Conservation (phyloP, 1,140 invertebrate genomes). For the Drosophila mayri region DNA sequence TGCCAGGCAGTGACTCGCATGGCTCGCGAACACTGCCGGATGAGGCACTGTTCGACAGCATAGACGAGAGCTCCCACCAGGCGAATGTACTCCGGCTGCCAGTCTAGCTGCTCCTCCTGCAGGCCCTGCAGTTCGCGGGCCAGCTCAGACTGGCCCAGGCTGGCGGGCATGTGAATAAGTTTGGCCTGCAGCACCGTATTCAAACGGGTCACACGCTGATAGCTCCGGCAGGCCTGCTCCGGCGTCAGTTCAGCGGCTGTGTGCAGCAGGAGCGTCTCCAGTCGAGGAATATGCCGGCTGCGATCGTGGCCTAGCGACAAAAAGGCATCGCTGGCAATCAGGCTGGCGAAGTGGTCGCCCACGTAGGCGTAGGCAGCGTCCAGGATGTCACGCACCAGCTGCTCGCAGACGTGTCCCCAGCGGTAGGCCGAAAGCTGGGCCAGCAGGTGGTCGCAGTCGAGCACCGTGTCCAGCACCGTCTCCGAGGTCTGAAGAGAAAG, state of each 20-base stretch:
- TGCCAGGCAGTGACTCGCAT: conserved; percentile 88
- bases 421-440: conserved; percentile 89
- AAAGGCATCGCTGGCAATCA: conserved; percentile 88
- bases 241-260: conserved; percentile 88
- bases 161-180: conserved; percentile 79
- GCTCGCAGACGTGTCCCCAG: conserved; percentile 90
- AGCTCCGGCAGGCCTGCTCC: conserved; percentile 90
- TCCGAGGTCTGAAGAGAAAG: conserved; percentile 86
- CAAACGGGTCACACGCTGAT: conserved; percentile 85
- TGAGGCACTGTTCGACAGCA: conserved; percentile 88
- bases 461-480: conserved; percentile 88
- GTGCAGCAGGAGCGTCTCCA: conserved; percentile 89
- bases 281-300: conserved; percentile 88
- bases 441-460: conserved; percentile 90
- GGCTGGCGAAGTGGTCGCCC: conserved; percentile 88
- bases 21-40: conserved; percentile 87
- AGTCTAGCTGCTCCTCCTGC: conserved; percentile 84
- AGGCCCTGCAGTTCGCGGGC: conserved; percentile 75
- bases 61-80: conserved; percentile 84
- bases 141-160: conserved; percentile 66
- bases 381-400: conserved; percentile 88
- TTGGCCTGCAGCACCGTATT: conserved; percentile 81
- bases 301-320: conserved; percentile 88
- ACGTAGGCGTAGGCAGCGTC: conserved; percentile 89
- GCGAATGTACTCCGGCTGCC: conserved; percentile 83